A percentile compares a stretch with the other conserved stretches of the same genome.
phyloP scores from a whole-genome alignment of 2,113 vertebrate genomes.

The Neodon shergylaensis region DNA sequence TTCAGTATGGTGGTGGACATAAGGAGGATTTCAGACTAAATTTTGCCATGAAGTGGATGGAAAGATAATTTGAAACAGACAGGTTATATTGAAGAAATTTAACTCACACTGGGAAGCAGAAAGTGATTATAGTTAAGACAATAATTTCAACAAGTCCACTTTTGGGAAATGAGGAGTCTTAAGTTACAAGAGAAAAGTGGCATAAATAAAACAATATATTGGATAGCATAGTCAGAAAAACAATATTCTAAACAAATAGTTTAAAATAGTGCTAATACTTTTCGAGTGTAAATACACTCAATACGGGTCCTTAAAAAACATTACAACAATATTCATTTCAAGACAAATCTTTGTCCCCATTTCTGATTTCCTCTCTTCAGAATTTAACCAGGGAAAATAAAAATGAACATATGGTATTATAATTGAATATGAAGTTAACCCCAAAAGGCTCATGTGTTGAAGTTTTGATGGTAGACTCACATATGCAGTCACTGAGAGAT shows the following conservation, averaged over 20 bases:
- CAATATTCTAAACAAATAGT: not conserved
- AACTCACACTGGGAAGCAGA: not conserved
- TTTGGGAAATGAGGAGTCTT: not conserved
- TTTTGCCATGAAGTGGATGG: not conserved
- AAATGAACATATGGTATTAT: not conserved
- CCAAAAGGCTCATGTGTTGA: not conserved
- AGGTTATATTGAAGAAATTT: not conserved
- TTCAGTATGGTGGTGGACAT: not conserved
- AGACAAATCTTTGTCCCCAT: not conserved
- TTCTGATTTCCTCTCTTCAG: not conserved
- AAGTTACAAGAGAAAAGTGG: not conserved
- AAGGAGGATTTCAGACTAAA: not conserved
- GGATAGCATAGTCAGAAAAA: not conserved
- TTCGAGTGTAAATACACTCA: not conserved
- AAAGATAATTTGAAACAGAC: not conserved
- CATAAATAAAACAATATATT: not conserved
- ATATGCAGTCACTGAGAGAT: not conserved
- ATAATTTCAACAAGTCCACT: not conserved
- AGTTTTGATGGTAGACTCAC: not conserved
- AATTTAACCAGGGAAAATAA: not conserved
- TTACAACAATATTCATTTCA: not conserved
- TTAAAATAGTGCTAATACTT: not conserved
- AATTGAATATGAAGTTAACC: not conserved
- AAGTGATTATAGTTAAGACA: not conserved
- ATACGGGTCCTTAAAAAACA: not conserved